These are phyloP conservation scores for Cochlearius cochlearius DNA, from an alignment of 2,113 vertebrate genomes.

Conservation along the genomic window DNA sequence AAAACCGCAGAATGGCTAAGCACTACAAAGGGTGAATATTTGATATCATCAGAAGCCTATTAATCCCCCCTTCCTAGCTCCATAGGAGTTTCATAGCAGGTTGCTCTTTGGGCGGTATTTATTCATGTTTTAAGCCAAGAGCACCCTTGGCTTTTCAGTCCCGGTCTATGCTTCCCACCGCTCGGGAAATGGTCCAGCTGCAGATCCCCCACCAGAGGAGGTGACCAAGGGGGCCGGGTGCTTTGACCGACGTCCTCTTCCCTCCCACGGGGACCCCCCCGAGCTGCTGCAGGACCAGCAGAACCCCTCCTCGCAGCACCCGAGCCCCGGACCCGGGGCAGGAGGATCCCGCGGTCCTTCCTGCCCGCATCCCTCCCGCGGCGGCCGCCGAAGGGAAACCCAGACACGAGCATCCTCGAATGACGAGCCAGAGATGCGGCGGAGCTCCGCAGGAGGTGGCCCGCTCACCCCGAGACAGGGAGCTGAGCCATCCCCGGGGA, in stretches of 20 bases:
- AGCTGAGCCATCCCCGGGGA: background rate
- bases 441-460: background rate
- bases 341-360: background rate
- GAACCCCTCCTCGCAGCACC: background rate
- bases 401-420: background rate
- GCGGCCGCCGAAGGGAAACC: background rate
- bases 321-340: accelerated
- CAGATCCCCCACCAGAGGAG: background rate
- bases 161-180: accelerated
- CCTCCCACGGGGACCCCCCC: background rate
- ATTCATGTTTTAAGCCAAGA: background rate
- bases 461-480: background rate
- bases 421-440: background rate
- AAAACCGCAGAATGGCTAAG: background rate
- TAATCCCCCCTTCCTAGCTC: background rate
- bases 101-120: background rate
- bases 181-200: background rate
- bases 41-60: background rate
- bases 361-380: background rate
- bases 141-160: background rate
- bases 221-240: background rate
- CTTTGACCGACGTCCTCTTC: background rate
- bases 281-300: background rate
- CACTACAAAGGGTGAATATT: background rate
- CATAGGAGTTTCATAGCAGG: background rate